Conservation (phyloP, 2,113 vertebrate genomes). For the Haemorhous mexicanus region DNA sequence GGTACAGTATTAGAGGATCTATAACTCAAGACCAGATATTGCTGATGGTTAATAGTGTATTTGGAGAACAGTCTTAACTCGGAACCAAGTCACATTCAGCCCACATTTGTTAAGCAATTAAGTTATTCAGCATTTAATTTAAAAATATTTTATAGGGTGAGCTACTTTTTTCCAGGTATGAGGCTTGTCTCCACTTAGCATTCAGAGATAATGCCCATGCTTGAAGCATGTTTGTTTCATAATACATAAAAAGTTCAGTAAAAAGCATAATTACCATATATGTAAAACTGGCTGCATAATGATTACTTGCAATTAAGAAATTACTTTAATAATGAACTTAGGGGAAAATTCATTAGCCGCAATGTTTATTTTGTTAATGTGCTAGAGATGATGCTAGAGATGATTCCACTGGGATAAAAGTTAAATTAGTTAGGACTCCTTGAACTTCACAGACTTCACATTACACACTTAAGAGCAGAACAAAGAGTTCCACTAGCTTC, state of each 20-base stretch:
- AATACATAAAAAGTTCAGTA: not conserved
- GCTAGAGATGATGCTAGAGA: not conserved
- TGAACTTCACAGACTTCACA: not conserved
- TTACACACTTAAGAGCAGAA: not conserved
- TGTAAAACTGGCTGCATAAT: not conserved
- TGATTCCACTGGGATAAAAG: not conserved
- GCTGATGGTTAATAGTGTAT: not conserved
- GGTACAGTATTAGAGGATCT: not conserved
- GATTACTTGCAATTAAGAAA: constrained; percentile 33
- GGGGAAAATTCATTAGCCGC: constrained; percentile 21
- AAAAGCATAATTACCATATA: not conserved
- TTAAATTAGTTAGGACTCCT: not conserved
- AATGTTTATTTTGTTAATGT: constrained; percentile 28
- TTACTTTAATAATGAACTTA: constrained; percentile 24
- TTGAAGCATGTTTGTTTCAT: not conserved
- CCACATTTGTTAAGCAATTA: not conserved
- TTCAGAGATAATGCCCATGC: not conserved
- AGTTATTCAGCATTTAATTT: not conserved
- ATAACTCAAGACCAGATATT: not conserved
- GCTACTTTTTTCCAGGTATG: not conserved
- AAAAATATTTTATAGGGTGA: not conserved
- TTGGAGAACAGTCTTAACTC: not conserved
- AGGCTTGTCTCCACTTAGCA: not conserved
- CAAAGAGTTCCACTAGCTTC: not conserved
- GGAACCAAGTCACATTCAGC: not conserved